phyloP scores from a whole-genome alignment of 2,888 invertebrate genomes.

The Catocala sponsa region DNA sequence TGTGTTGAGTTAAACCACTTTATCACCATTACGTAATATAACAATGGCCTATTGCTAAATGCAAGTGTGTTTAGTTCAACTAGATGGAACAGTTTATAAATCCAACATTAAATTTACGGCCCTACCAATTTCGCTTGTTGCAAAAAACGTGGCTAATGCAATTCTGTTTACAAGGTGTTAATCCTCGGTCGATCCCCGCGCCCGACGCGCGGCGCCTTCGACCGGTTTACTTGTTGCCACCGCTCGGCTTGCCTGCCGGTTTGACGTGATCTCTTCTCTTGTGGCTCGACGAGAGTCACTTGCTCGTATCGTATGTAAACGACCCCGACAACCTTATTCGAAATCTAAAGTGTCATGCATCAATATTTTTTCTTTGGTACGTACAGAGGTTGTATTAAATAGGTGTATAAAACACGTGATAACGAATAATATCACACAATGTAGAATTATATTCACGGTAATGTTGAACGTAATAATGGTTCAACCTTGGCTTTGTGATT shows the following conservation, averaged over 20 bases:
- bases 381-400: conserved; percentile 9
- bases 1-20: conserved; percentile 17
- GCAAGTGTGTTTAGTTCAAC: conserved; percentile 18
- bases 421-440: not conserved
- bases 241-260: conserved; percentile 80
- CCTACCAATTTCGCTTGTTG: conserved; percentile 41
- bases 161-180: conserved; percentile 86
- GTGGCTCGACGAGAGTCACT: conserved; percentile 77
- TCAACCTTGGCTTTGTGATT: conserved; percentile 70
- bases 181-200: conserved; percentile 72
- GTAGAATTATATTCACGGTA: conserved; percentile 13
- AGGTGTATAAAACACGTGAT: not conserved
- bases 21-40: conserved; percentile 26
- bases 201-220: conserved; percentile 80
- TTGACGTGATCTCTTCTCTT: conserved; percentile 85
- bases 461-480: conserved; percentile 44
- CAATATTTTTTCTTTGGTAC: conserved; percentile 34
- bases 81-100: conserved; percentile 43
- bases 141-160: conserved; percentile 74
- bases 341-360: conserved; percentile 56
- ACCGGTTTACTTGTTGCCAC: conserved; percentile 85
- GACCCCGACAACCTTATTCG: conserved; percentile 75
- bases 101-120: conserved; percentile 43
- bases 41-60: conserved; percentile 30
- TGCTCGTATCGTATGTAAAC: conserved; percentile 81